Evolutionary conservation across 2,797 vertebrate genomes (phyloP).

Genomic region (Gadopsis bispinosus): DNA sequence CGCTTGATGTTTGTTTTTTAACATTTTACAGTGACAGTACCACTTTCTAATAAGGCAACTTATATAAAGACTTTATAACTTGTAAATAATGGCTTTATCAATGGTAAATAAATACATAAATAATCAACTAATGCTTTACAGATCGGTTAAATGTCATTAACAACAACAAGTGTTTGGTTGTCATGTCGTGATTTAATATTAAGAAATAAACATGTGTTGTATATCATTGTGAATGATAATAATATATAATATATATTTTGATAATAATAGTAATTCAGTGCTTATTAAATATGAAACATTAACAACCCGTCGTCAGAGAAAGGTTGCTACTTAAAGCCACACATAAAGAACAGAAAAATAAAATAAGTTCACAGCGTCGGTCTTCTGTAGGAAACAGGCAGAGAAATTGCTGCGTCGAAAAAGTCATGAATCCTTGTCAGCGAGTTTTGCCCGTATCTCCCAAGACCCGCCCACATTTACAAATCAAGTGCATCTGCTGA

Average conservation of each 20-base stretch:
- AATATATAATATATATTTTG: too few species aligned
- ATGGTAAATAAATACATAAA: neutral
- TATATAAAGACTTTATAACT: neutral
- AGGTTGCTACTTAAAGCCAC: neutral
- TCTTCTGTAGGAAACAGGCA: slow-evolving; percentile 1
- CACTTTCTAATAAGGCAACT: neutral
- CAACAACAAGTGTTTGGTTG: neutral
- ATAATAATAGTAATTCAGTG: too few species aligned
- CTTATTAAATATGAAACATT: neutral
- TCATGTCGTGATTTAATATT: neutral
- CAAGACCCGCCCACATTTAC: slow-evolving; percentile 31
- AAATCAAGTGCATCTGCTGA: slow-evolving; percentile 62
- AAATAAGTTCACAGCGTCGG: neutral
- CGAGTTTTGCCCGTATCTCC: slow-evolving; percentile 32
- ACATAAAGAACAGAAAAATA: too few species aligned
- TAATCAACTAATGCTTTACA: neutral
- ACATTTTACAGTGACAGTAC: neutral
- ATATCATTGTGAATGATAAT: too few species aligned
- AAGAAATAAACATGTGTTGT: too few species aligned
- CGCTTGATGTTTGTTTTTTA: neutral
- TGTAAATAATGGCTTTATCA: neutral
- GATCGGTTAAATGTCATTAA: too few species aligned
- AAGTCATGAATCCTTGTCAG: slow-evolving; percentile 20
- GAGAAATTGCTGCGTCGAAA: neutral
- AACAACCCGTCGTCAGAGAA: neutral